Conservation (phyloP, 2,113 vertebrate genomes). For the Mirza zaza region DNA sequence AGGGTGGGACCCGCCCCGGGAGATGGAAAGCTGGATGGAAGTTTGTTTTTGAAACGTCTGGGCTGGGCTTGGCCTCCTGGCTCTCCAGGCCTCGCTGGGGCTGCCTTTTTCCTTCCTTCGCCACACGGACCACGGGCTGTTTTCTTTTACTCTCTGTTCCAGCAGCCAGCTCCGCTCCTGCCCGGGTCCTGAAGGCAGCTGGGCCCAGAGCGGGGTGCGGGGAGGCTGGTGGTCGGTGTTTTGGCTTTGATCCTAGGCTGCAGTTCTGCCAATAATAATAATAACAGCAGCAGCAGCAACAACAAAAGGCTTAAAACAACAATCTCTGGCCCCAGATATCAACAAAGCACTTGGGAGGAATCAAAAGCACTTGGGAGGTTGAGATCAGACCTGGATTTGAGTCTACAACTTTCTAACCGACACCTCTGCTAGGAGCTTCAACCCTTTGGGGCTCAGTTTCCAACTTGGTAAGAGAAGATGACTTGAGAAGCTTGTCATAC, state of each 20-base stretch:
- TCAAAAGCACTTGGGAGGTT: accelerated
- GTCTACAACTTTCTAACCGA: not conserved
- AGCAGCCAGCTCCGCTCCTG: accelerated
- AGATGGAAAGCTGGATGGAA: slow-evolving; percentile 61
- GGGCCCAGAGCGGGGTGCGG: accelerated
- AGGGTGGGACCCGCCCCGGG: slow-evolving; percentile 29
- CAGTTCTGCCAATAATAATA: not conserved
- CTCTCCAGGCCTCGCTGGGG: not conserved
- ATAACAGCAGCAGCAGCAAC: not conserved
- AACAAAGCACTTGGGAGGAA: not conserved
- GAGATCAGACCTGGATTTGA: not conserved
- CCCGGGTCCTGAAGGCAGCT: not conserved
- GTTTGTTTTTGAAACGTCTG: slow-evolving; percentile 63
- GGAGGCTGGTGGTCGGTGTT: not conserved
- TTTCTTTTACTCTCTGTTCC: not conserved
- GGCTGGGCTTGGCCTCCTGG: slow-evolving; percentile 37
- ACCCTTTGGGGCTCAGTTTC: not conserved
- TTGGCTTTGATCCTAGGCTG: not conserved
- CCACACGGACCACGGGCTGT: slow-evolving; percentile 32
- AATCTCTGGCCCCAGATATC: not conserved
- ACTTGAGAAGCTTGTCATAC: not conserved
- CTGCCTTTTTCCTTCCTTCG: slow-evolving; percentile 44
- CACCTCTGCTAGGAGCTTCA: not conserved
- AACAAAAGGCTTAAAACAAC: not conserved
- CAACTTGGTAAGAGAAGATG: not conserved